A percentile compares a stretch with the other conserved stretches of the same genome.
Conservation (phyloP, 1,140 invertebrate genomes). For the Trigoniulus corallinus region DNA sequence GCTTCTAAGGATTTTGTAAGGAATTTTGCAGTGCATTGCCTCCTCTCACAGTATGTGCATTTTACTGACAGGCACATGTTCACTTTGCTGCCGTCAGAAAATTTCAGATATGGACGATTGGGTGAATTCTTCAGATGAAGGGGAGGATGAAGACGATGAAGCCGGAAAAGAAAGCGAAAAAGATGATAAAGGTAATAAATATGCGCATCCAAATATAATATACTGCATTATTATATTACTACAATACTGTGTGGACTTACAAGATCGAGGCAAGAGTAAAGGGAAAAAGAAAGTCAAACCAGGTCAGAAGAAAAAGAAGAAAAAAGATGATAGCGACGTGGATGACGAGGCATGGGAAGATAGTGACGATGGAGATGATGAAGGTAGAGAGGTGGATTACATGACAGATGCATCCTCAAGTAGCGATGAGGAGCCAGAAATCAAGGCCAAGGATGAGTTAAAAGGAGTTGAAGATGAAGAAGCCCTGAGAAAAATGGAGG, state of each 20-base stretch:
- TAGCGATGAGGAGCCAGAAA: conserved; percentile 46
- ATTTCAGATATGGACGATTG: conserved; percentile 90
- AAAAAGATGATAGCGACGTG: conserved; percentile 51
- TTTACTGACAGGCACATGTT: not conserved
- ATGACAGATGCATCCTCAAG: conserved; percentile 24
- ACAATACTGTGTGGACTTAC: not conserved
- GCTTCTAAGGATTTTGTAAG: conserved; percentile 14
- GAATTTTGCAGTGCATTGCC: too few relatives aligned
- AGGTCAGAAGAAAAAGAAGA: conserved; percentile 30
- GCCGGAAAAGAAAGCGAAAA: conserved; percentile 42
- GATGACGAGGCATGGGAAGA: conserved; percentile 75
- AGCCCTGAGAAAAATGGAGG: conserved; percentile 64
- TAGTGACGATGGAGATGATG: conserved; percentile 90
- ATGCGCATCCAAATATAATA: conserved; percentile 35
- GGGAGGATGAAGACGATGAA: conserved; percentile 53
- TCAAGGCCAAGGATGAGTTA: conserved; percentile 40
- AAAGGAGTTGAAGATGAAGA: conserved; percentile 80
- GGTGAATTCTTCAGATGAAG: conserved; percentile 37
- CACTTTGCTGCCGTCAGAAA: conserved; percentile 27
- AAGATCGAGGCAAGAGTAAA: conserved; percentile 2
- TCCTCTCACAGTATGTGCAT: too few relatives aligned
- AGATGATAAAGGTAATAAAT: conserved; percentile 45
- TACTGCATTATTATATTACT: too few relatives aligned
- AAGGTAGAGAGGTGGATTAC: conserved; percentile 61
- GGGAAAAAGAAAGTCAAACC: conserved; percentile 19